These are phyloP conservation scores for Drosophila histrio DNA, from an alignment of 2,888 invertebrate species.

Conservation along the genomic window DNA sequence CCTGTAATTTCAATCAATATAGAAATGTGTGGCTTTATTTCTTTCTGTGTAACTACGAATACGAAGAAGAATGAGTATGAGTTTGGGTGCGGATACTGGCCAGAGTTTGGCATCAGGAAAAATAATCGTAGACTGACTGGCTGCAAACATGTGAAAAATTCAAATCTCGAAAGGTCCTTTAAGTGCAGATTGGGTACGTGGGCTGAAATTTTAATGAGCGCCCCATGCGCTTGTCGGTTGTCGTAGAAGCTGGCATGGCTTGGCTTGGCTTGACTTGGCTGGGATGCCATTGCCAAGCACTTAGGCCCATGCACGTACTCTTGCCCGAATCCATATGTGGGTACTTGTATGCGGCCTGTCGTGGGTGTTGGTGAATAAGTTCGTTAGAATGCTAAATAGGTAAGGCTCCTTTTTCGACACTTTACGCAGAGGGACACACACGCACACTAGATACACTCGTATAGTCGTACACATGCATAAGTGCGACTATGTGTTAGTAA, in stretches of 20 bases:
- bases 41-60: constrained; percentile 7
- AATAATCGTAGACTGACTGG: constrained; percentile 48
- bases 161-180: constrained; percentile 74
- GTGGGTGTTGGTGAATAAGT: constrained; percentile 52
- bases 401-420: constrained; percentile 47
- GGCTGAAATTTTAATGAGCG: constrained; percentile 75
- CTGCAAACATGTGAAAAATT: constrained; percentile 73
- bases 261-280: not conserved
- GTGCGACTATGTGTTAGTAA: constrained; percentile 38
- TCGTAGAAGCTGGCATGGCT: not conserved
- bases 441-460: not conserved
- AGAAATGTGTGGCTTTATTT: no score
- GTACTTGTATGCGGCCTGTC: not conserved
- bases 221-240: constrained; percentile 25
- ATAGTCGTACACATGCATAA: constrained; percentile 10
- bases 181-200: constrained; percentile 76
- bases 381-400: constrained; percentile 69
- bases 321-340: constrained; percentile 25
- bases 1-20: no score
- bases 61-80: not conserved
- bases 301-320: constrained; percentile 56
- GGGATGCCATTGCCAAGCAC: constrained; percentile 41
- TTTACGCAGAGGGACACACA: constrained; percentile 24
- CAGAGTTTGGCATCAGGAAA: constrained; percentile 7
- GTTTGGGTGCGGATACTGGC: not conserved